phyloP scores from a whole-genome alignment of 2,113 vertebrate species.

The Psettodes erumei region DNA sequence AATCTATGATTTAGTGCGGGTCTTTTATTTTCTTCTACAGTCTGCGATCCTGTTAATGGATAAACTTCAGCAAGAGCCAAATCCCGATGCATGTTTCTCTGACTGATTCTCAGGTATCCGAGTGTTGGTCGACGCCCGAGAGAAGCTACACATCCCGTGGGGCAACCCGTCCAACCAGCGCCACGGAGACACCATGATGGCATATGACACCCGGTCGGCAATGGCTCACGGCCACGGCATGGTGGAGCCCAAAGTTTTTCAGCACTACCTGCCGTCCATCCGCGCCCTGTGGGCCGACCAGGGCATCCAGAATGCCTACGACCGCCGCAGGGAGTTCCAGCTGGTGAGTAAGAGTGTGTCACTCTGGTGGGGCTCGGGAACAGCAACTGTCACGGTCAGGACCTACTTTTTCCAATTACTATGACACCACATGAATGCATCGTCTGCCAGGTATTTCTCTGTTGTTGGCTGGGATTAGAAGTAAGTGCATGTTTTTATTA shows the following conservation, averaged over 20 bases:
- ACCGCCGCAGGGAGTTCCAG: conserved; percentile 95
- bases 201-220: conserved; percentile 90
- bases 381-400: too few relatives aligned
- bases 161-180: conserved; percentile 89
- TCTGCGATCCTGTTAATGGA: too few relatives aligned
- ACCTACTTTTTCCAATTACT: too few relatives aligned
- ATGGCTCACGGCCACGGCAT: conserved; percentile 85
- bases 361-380: too few relatives aligned
- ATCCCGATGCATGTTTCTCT: background rate
- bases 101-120: conserved; percentile 88
- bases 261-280: conserved; percentile 89
- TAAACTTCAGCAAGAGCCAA: background rate
- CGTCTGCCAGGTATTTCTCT: too few relatives aligned
- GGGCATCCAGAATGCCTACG: conserved; percentile 94
- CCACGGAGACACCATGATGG: conserved; percentile 92
- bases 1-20: too few relatives aligned
- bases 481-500: too few relatives aligned
- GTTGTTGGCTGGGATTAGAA: too few relatives aligned
- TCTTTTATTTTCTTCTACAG: too few relatives aligned
- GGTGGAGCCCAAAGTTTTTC: conserved; percentile 89
- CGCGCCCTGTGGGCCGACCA: conserved; percentile 90
- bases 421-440: too few relatives aligned
- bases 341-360: conserved; percentile 85
- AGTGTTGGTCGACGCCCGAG: conserved; percentile 95
- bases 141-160: conserved; percentile 97